These are phyloP conservation scores for Pterocles orientalis DNA, from an alignment of 2,113 vertebrate genomes.

Conservation along the genomic window DNA sequence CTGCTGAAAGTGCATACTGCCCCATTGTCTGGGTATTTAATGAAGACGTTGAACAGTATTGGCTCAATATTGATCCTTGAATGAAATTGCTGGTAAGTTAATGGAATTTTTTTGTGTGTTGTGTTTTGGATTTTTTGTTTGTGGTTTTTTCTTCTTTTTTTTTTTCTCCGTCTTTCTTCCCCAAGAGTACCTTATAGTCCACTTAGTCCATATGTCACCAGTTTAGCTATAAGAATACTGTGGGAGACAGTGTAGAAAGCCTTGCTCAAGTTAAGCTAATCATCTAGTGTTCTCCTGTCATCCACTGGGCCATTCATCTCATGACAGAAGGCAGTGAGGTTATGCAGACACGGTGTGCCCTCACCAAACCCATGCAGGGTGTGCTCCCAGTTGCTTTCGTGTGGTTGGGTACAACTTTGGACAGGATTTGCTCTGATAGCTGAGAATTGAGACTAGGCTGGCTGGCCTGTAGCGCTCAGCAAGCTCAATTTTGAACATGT, in stretches of 20 bases:
- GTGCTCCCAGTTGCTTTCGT: not conserved
- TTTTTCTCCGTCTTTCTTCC: too few species aligned
- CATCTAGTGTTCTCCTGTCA: not conserved
- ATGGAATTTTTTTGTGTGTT: not conserved
- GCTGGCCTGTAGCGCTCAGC: not conserved
- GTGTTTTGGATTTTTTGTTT: not conserved
- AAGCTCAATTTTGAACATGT: not conserved
- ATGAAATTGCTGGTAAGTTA: not conserved
- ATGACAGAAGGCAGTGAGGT: not conserved
- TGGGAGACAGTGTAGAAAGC: not conserved
- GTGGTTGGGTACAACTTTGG: not conserved
- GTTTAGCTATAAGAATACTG: not conserved
- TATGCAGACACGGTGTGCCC: fast-evolving
- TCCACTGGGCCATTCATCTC: not conserved
- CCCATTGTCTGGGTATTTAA: not conserved
- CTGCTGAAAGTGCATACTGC: not conserved
- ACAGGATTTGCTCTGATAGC: not conserved
- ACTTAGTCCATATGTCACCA: not conserved
- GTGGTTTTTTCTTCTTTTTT: not conserved
- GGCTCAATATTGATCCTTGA: not conserved
- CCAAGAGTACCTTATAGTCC: not conserved
- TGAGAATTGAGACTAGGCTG: not conserved
- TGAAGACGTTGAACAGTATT: not conserved
- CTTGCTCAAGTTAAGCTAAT: not conserved
- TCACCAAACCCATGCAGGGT: not conserved